phyloP scores from a whole-genome alignment of 2,797 vertebrate genomes.

The Eidolon dupreanum region DNA sequence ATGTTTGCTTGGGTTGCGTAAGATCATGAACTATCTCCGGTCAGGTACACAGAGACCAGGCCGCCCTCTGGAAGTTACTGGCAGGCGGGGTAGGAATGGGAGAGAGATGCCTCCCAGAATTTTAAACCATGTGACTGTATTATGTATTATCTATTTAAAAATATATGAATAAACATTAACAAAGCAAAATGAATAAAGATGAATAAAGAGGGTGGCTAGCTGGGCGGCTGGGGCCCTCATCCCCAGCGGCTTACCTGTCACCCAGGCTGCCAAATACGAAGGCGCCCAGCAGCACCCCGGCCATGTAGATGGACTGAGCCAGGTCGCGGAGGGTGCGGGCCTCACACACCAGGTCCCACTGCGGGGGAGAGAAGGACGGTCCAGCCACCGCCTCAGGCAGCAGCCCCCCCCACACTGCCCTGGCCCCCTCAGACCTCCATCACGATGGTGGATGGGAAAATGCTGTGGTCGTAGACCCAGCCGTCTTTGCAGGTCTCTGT shows the following conservation, averaged over 20 bases:
- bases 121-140: not conserved
- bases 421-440: conserved; percentile 85
- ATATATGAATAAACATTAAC: not conserved
- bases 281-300: conserved; percentile 80
- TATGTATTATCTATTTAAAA: not conserved
- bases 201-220: no score
- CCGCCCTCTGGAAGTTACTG: not conserved
- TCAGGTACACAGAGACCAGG: not conserved
- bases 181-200: not conserved
- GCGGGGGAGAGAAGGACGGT: not conserved
- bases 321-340: conserved; percentile 76
- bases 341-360: conserved; percentile 86
- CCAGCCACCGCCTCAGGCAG: not conserved
- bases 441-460: conserved; percentile 90
- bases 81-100: not conserved
- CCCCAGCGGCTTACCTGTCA: conserved; percentile 77
- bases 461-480: conserved; percentile 89
- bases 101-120: not conserved
- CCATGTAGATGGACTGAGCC: conserved; percentile 86
- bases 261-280: conserved; percentile 81
- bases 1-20: not conserved
- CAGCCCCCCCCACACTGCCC: not conserved
- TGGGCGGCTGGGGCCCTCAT: not conserved
- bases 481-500: conserved; percentile 89
- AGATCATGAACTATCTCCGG: not conserved